Evolutionary conservation across 2,113 vertebrate species (phyloP), one percentile per base, ranked within the genome.

Genomic region (Synchiropus splendidus): DNA sequence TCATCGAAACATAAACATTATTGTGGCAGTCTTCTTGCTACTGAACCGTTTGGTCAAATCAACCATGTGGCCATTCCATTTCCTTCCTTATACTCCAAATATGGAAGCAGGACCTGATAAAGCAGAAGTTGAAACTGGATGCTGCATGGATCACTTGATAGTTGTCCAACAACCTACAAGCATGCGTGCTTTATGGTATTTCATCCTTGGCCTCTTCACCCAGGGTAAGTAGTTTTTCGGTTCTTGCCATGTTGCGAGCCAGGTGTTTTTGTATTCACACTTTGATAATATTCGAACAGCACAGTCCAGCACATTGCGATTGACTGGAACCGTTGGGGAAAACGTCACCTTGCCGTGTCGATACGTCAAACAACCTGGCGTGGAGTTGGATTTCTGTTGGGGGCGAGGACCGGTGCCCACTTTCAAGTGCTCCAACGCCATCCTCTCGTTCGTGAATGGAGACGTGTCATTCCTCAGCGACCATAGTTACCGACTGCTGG

Each of bases 321-420:
- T 91, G 49, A 50, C 0, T 6, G 89, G 84, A 30, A 5, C 38
- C 1, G 47, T 45, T 9, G 88, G 89, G 9, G 70, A 75, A 32
- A 6, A 75, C 1, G 6, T 87, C 53, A 87, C 67, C 0, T 47
- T 92, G 21, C 80, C 87, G 27, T 92, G 90, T 34, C 11, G 0
- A 5, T 89, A 91, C 59, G 51, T 5, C n/a, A 1, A 10, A 11
- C 6, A 16, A 17, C 12, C 37, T n/a, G 3, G 60, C 0, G 42
- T 64, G 2, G 2, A 36, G n/a, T n/a, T 51, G 6, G 18, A 31
- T 6, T 71, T 80, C 75, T 90, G 88, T 43, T 92, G 87, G 89
- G 86, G 87, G 1, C 67, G 36, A 33, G 85, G 10, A 2, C 0
- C 0, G 1, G 81, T 89, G 31, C 78, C 87, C 6, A 0, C 0